These are phyloP conservation scores for Plusia festucae DNA, from an alignment of 2,888 invertebrate species.

Conservation along the genomic window DNA sequence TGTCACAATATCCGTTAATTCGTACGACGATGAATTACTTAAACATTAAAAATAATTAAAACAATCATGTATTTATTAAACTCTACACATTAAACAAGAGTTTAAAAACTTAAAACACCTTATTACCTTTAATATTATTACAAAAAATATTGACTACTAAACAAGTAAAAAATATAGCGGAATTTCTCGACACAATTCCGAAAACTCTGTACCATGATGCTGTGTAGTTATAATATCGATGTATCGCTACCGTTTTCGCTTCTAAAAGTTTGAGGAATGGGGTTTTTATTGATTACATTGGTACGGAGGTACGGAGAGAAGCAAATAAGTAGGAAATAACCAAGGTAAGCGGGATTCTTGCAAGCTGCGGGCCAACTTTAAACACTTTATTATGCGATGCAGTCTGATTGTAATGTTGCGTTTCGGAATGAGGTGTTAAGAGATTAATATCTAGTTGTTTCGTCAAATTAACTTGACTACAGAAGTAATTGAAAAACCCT, in stretches of 20 bases:
- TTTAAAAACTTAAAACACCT: constrained; percentile 22
- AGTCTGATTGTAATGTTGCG: constrained; percentile 42
- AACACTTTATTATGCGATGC: constrained; percentile 67
- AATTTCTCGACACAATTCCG: constrained; percentile 54
- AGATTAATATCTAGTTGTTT: constrained; percentile 23
- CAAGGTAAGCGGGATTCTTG: constrained; percentile 86
- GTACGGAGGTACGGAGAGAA: constrained; percentile 60
- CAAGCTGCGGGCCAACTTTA: constrained; percentile 70
- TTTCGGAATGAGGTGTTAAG: constrained; percentile 46
- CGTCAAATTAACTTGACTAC: neutral
- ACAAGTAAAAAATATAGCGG: constrained; percentile 37
- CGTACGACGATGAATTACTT: neutral
- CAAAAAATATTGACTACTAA: constrained; percentile 40
- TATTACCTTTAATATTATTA: constrained; percentile 27
- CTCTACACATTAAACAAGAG: neutral
- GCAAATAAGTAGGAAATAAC: constrained; percentile 83
- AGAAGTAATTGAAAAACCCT: neutral
- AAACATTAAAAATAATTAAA: neutral
- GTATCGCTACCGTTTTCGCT: constrained; percentile 39
- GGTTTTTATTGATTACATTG: constrained; percentile 47
- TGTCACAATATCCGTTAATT: neutral
- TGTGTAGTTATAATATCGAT: constrained; percentile 14
- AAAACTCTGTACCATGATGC: constrained; percentile 52
- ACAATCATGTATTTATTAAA: neutral
- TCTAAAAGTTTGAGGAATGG: constrained; percentile 28